A percentile compares a stretch with the other conserved stretches of the same genome.
phyloP scores from a whole-genome alignment of 2,888 invertebrate species.

The Lamellibrachia satsuma region DNA sequence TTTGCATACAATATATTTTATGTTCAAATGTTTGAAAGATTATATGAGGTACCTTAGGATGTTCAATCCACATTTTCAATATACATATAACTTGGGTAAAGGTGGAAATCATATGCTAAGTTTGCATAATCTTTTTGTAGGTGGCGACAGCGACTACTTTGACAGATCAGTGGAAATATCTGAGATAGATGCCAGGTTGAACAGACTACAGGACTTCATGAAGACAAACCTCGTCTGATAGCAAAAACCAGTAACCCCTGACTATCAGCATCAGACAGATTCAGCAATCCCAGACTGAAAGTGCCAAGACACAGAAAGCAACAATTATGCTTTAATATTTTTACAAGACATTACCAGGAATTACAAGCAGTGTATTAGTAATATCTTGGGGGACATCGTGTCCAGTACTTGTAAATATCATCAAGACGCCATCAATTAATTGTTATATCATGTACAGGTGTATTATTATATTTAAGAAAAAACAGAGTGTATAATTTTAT shows the following conservation, averaged over 20 bases:
- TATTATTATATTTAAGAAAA: conserved; percentile 1
- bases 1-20: not conserved
- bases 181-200: conserved; percentile 61
- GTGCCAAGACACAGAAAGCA: not conserved
- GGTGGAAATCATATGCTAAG: no score
- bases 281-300: not conserved
- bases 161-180: conserved; percentile 61
- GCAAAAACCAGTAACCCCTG: not conserved
- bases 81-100: not conserved
- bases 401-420: not conserved
- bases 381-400: not conserved
- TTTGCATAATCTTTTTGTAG: conserved; percentile 40
- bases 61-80: not conserved
- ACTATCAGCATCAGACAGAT: not conserved
- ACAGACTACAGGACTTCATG: conserved; percentile 51
- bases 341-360: not conserved
- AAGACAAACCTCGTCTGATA: conserved; percentile 18
- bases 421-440: not conserved
- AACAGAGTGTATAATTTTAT: not conserved
- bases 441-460: not conserved
- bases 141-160: conserved; percentile 55
- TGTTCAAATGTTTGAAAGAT: not conserved
- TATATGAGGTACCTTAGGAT: not conserved
- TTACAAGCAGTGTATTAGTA: not conserved
- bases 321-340: not conserved